Conservation (phyloP, 92 coral and sea anemone species). For the Bergia puertoricense region DNA sequence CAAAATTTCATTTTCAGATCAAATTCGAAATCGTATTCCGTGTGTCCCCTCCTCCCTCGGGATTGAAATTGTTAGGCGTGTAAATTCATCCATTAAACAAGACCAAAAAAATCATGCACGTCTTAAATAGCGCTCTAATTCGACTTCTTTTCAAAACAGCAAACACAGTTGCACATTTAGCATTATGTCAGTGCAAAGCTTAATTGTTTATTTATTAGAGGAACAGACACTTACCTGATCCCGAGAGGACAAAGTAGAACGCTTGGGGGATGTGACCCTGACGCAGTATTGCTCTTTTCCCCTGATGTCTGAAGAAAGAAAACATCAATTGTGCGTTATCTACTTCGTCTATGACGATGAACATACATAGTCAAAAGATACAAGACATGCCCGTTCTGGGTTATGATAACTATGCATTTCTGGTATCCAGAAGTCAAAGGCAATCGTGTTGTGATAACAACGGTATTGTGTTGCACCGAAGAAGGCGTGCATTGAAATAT, state of each 20-base stretch:
- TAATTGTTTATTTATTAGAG: no score
- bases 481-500: no score
- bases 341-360: not conserved
- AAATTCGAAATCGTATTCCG: no score
- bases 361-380: not conserved
- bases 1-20: no score
- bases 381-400: not conserved
- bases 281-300: slow-evolving; percentile 85
- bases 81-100: no score
- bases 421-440: no score
- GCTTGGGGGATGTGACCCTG: slow-evolving; percentile 99
- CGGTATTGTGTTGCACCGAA: no score
- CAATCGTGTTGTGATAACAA: not conserved
- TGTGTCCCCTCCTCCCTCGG: no score
- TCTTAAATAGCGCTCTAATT: no score
- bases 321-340: no score
- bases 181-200: not conserved
- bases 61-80: no score
- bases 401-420: not conserved
- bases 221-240: slow-evolving; percentile 70
- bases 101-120: not conserved
- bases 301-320: slow-evolving; percentile 64
- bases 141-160: not conserved
- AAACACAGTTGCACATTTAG: not conserved
- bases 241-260: slow-evolving; percentile 89